Evolutionary conservation across 2,113 vertebrate species (phyloP).

Genomic region (Oreotragus oreotragus): DNA sequence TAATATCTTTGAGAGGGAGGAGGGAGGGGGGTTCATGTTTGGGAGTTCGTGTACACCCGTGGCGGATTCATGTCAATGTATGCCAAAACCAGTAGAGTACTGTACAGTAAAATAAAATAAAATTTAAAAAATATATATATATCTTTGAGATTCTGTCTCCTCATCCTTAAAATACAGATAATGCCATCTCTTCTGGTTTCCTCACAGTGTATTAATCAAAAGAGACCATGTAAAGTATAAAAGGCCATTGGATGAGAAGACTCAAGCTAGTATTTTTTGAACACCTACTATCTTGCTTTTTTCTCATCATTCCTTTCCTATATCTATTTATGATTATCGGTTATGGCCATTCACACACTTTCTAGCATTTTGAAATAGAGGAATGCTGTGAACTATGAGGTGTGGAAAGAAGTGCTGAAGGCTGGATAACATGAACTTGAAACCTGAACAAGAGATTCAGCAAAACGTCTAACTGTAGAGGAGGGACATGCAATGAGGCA

Average conservation of each 20-base stretch:
- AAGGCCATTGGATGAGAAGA: neutral
- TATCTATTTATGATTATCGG: neutral
- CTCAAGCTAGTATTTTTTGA: neutral
- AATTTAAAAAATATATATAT: no score
- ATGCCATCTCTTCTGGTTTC: neutral
- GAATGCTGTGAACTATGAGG: neutral
- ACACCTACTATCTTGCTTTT: neutral
- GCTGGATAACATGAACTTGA: neutral
- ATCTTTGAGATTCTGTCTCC: conserved; percentile 4
- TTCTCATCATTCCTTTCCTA: neutral
- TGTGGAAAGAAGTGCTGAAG: neutral
- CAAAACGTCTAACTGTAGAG: neutral
- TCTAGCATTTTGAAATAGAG: neutral
- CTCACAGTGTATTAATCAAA: neutral
- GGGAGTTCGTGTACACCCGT: no score
- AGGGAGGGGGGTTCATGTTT: no score
- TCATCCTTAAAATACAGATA: neutral
- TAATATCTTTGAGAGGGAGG: neutral
- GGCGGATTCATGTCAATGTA: no score
- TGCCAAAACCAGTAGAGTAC: no score
- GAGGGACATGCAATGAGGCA: neutral
- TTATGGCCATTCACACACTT: neutral
- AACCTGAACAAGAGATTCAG: neutral
- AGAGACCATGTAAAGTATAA: neutral
- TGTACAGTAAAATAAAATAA: no score